Evolutionary conservation across 2,113 vertebrate genomes (phyloP).

Genomic region (Bubo bubo): DNA sequence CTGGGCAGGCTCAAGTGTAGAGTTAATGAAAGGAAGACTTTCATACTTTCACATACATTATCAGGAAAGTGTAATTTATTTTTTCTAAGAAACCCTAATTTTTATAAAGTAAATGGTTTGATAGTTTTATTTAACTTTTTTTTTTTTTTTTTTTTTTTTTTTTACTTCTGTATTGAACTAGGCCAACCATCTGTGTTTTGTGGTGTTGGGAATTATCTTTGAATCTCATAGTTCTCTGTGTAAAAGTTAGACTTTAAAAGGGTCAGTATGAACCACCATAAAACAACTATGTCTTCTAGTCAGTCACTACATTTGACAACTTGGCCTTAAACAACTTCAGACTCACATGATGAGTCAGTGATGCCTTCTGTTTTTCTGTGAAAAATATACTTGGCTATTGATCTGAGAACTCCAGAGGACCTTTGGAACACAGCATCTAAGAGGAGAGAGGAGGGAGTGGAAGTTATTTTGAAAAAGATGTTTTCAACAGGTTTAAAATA

Average conservation of each 20-base stretch:
- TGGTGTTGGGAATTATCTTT: background rate
- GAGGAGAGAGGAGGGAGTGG: background rate
- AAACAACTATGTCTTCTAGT: background rate
- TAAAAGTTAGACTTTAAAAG: background rate
- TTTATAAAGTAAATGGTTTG: background rate
- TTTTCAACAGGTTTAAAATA: background rate
- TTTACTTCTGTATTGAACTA: background rate
- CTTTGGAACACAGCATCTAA: background rate
- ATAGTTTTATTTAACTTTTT: background rate
- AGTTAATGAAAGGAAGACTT: background rate
- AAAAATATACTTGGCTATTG: background rate
- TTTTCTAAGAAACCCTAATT: background rate
- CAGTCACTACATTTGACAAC: background rate
- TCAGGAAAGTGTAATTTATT: background rate
- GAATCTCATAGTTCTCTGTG: background rate
- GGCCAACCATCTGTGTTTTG: background rate
- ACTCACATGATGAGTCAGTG: background rate
- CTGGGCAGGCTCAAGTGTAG: background rate
- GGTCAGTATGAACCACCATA: background rate
- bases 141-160: too few species aligned
- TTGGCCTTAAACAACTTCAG: background rate
- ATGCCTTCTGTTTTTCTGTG: background rate
- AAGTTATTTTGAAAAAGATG: background rate
- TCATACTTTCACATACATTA: background rate
- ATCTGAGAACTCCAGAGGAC: background rate